Evolutionary conservation across 1,140 invertebrate genomes (phyloP).

Genomic region (Drosophila simulans): DNA sequence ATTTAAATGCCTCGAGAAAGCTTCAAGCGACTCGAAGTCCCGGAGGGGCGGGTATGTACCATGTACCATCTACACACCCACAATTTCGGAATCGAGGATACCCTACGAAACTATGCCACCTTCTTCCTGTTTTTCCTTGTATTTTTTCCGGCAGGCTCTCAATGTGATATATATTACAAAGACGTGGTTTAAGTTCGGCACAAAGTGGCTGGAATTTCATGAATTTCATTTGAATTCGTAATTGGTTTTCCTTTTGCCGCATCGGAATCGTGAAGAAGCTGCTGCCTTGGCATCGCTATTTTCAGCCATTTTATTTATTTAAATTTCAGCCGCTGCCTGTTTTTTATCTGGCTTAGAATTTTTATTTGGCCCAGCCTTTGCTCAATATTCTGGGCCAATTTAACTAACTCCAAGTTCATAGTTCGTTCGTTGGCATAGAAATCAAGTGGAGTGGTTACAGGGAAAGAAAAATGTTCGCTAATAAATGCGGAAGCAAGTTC

Average conservation of each 20-base stretch:
- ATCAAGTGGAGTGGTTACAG: constrained; percentile 2
- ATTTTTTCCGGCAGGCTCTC: constrained; percentile 26
- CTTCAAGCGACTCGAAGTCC: constrained; percentile 3
- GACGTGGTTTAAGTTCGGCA: constrained; percentile 64
- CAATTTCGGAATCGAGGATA: background rate
- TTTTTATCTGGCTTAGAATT: constrained; percentile 34
- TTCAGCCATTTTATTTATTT: constrained; percentile 64
- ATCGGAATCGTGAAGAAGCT: constrained; percentile 26
- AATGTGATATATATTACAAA: constrained; percentile 67
- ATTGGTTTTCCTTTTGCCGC: constrained; percentile 55
- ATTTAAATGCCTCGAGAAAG: constrained; percentile 53
- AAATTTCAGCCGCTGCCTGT: constrained; percentile 47
- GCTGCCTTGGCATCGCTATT: constrained; percentile 38
- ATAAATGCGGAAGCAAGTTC: too few species aligned
- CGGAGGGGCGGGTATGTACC: constrained; percentile 3
- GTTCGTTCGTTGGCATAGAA: constrained; percentile 40
- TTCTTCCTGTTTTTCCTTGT: constrained; percentile 7
- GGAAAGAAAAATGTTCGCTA: background rate
- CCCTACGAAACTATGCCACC: constrained; percentile 42
- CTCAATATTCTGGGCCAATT: constrained; percentile 42
- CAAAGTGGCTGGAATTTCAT: constrained; percentile 68
- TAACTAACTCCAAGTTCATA: constrained; percentile 62
- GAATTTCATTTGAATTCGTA: constrained; percentile 74
- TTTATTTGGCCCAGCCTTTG: constrained; percentile 15
- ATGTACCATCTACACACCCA: constrained; percentile 11